A percentile compares a stretch with the other conserved stretches of the same genome.
phyloP scores from a whole-genome alignment of 2,888 invertebrate species.

The Drosophila limbata region DNA sequence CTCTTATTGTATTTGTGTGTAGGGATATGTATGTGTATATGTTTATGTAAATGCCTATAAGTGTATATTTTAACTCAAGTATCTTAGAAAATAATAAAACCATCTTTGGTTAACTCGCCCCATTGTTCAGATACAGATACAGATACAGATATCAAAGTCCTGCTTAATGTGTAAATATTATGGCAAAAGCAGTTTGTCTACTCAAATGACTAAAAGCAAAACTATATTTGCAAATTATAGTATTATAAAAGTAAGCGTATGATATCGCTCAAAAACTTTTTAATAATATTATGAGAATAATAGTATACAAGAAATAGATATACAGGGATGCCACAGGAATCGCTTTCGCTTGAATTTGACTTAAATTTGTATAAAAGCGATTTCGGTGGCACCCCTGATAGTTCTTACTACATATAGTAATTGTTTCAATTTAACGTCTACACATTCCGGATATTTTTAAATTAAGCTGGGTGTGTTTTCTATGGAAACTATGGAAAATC shows the following conservation, averaged over 20 bases:
- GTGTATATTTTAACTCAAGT: no score
- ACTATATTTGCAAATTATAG: background rate
- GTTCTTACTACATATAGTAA: background rate
- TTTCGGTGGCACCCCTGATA: no score
- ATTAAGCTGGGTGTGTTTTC: background rate
- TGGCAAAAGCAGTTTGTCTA: slow-evolving; percentile 1
- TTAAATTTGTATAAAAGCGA: no score
- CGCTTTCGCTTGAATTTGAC: no score
- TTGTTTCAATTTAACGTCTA: background rate
- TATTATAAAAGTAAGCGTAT: background rate
- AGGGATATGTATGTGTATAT: background rate
- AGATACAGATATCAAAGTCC: background rate
- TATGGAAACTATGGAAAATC: background rate
- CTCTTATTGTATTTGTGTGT: background rate
- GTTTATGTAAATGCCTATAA: background rate
- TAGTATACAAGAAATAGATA: background rate
- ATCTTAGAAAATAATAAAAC: no score
- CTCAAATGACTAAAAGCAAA: background rate
- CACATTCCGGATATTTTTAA: slow-evolving; percentile 6
- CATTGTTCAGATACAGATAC: background rate
- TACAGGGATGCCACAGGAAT: no score
- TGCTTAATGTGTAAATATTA: background rate
- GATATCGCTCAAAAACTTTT: background rate
- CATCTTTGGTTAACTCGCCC: background rate
- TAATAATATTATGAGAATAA: background rate